Conservation (phyloP, 1,140 invertebrate genomes). For the Phenacoccus solenopsis region DNA sequence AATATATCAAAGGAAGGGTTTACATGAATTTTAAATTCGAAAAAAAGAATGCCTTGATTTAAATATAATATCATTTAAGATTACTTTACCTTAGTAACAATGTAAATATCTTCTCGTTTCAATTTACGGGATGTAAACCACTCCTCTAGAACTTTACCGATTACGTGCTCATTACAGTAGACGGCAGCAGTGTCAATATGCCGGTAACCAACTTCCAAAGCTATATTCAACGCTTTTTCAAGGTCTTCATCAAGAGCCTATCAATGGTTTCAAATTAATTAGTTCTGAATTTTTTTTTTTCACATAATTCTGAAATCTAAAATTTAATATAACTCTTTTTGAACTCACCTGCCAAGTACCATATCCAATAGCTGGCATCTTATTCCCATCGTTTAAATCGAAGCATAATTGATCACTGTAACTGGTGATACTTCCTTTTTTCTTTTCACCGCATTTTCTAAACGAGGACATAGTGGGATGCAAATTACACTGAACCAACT, state of each 20-base stretch:
- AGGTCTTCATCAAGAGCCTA: slow-evolving; percentile 32
- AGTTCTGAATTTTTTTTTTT: too few relatives aligned
- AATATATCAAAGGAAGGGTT: too few relatives aligned
- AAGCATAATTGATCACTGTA: slow-evolving; percentile 8
- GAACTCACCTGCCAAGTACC: slow-evolving; percentile 51
- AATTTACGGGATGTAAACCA: slow-evolving; percentile 47
- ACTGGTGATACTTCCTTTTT: too few relatives aligned
- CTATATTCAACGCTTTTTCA: slow-evolving; percentile 40
- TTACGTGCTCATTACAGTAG: slow-evolving; percentile 47
- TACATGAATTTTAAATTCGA: too few relatives aligned
- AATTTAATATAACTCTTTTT: too few relatives aligned
- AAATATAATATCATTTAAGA: too few relatives aligned
- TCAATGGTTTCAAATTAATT: too few relatives aligned
- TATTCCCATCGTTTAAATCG: slow-evolving; percentile 20
- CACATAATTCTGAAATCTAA: too few relatives aligned
- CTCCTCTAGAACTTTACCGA: slow-evolving; percentile 46
- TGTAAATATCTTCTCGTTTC: slow-evolving; percentile 52
- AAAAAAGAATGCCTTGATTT: too few relatives aligned
- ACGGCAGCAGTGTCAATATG: slow-evolving; percentile 52
- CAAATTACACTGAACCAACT: too few relatives aligned
- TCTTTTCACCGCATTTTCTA: too few relatives aligned
- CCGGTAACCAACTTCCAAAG: slow-evolving; percentile 50
- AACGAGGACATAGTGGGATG: too few relatives aligned
- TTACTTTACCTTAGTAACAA: slow-evolving; percentile 55
- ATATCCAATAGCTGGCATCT: slow-evolving; percentile 47